Base-by-base conservation (phyloP, 2,888 invertebrate genomes). In the Conus canariensis region DNA sequence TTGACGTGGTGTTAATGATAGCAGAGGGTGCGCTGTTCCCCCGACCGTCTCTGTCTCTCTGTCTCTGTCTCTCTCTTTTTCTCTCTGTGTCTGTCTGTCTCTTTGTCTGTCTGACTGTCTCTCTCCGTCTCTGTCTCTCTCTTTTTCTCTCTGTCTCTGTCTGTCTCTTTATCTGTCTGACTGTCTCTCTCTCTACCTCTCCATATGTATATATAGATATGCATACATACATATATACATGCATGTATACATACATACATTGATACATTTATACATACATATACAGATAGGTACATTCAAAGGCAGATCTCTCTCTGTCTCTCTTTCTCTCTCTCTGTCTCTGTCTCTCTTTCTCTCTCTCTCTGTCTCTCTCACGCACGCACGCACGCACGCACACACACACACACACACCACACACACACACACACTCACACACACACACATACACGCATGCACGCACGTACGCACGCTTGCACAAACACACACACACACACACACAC, bases 401-500 rank as follows among this genome's bases (percentile, higher is more conserved):
- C 70, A 70, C 70, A 5, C 77, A 77, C 77, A 14, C n/a, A n/a
- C n/a, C n/a, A n/a, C n/a, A n/a, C 77, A n/a, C 77, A 70, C 77
- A 77, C 77, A 77, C 77, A 77, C 77, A 77, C 77, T 9, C 19
- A 77, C 77, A 77, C 77, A 9, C 77, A 77, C 77, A 9, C 77
- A 77, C 77, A 77, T 12, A 77, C 77, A 77, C 77, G 6, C 77
- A 77, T 12, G 3, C 77, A 77, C 77, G 6, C 77, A 77, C 14
- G 19, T 12, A 77, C 77, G 6, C 77, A 77, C 77, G 2, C 77
- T 9, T 12, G 19, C 77, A 77, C 12, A 9, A 9, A 77, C 77
- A 77, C 77, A 77, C 77, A 77, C 77, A 77, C 77, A 77, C 77
- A 77, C 77, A 77, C 77, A 77, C 77, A 77, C 77, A 77, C 12